Evolutionary conservation across 2,113 vertebrate genomes (phyloP), one percentile per base, ranked within the genome.

Genomic region (Brachypteracias leptosomus): DNA sequence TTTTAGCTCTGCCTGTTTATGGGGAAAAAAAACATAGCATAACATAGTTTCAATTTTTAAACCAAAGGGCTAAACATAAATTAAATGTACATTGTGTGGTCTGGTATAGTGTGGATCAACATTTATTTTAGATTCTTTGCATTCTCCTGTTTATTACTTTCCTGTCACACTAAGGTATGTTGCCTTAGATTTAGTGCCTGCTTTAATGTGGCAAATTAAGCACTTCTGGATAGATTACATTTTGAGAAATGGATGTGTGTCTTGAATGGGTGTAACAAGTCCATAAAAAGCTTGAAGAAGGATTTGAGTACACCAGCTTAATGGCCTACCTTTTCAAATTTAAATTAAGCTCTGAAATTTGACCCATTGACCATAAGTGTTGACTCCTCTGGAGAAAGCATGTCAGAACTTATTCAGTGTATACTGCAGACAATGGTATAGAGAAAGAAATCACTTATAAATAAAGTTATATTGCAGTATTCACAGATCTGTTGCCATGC

Each of bases 401-500:
- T 11, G 12, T 10, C 71, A 76, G 13, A 82, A 55, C 9, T 83
- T 85, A 31, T 31, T 77, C 33, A 62, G 18, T 2, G 4, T n/a
- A 61, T 13, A 52, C 31, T 22, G 35, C 57, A 82, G 40, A 71
- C 0, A 1, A 89, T 65, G 22, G 15, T 51, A 54, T 13, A 16
- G 20, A 88, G 28, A 62, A 91, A 67, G 36, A 82, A 19, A 6
- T 89, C 17, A 46, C 44, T 80, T 74, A 59, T 44, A 82, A 67
- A 92, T 67, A 31, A 92, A 85, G 36, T 42, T 67, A 31, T 35
- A 77, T 58, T 44, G 67, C 46, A 28, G 29, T 66, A 59, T 51
- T 93, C 89, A 67, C 25, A 40, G 47, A 38, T 94, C 78, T 90
- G 91, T 96, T 96, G 59, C 93, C 15, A 90, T 74, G 78, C 71